Base-by-base conservation (phyloP, 2,797 vertebrate genomes). In the Philypnodon macrostomus region DNA sequence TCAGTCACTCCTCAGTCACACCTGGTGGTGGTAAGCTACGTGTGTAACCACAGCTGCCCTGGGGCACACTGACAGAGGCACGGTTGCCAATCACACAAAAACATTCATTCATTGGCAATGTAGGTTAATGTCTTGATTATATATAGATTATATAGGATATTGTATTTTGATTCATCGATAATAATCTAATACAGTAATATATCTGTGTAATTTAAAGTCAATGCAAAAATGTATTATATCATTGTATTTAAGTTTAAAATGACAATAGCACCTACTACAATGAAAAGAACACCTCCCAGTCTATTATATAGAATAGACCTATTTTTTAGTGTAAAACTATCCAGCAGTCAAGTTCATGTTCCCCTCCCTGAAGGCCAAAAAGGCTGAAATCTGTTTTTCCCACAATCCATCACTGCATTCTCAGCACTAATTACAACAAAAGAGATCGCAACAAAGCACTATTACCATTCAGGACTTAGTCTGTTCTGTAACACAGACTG, bases 381-480 rank as follows among this genome's bases (percentile, higher is more conserved):
- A n/a, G 46, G 37, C 34, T 35, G 17, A 14, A 18, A 32, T 39
- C 26, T 9, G 24, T 51, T 32, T 69, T 70, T 65, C 79, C 63
- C 73, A 80, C 64, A 70, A 77, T 73, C 47, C 72, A 65, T 40
- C 21, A 0, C 64, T 75, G 67, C 57, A 53, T 40, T 74, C 57
- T 68, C 63, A 72, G 66, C 49, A 77, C 62, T 46, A 67, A 47
- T 63, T 54, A 50, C 35, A 70, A 79, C 75, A 85, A 86, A 80
- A 69, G 80, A 77, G 52, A 66, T 60, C 72, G 58, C 6, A 52
- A 75, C 77, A 80, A 72, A 79, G 63, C 63, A 10, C 5, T 32
- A 37, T 51, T 63, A 47, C 52, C 53, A 55, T 65, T 58, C 63
- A 63, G 55, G 63, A 63, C 47, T 68, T 61, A 53, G 65, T 27